Percentiles rank a stretch among this genome's conserved stretches.
These are phyloP conservation scores for Sinella curviseta DNA, from an alignment of 1,140 invertebrate species.

Conservation along the genomic window DNA sequence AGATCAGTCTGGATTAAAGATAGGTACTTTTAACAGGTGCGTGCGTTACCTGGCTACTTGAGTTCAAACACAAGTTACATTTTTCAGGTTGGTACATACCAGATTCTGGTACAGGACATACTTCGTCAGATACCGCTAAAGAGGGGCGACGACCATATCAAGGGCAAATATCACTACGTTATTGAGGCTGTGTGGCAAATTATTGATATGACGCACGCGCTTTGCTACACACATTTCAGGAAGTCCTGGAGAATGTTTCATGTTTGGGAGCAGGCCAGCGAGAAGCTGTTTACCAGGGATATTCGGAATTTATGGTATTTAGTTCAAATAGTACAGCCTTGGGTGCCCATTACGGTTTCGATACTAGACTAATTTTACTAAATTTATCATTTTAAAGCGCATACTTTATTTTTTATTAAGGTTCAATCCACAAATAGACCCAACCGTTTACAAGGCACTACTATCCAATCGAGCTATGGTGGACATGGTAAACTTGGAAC, in stretches of 20 bases:
- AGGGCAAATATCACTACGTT: conserved; percentile 31
- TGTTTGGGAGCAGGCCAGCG: conserved; percentile 37
- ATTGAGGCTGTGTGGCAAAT: conserved; percentile 36
- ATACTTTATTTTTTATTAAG: conserved; percentile 9
- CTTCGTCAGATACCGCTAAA: neutral
- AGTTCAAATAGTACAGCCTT: neutral
- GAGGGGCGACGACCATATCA: neutral
- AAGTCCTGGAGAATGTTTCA: conserved; percentile 37
- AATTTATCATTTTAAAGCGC: neutral
- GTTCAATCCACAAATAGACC: conserved; percentile 29
- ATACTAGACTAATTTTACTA: too few relatives aligned
- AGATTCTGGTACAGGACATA: neutral
- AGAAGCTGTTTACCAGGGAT: conserved; percentile 42
- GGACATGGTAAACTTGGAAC: conserved; percentile 41
- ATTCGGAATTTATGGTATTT: conserved; percentile 37
- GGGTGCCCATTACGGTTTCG: too few relatives aligned
- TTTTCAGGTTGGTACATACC: neutral
- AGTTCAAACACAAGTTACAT: too few relatives aligned
- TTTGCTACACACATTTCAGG: conserved; percentile 27
- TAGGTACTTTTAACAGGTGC: too few relatives aligned
- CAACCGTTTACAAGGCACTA: conserved; percentile 29
- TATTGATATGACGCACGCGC: conserved; percentile 36
- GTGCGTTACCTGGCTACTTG: too few relatives aligned
- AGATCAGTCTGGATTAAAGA: too few relatives aligned
- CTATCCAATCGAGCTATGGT: conserved; percentile 27